phyloP scores from a whole-genome alignment of 2,113 vertebrate species.

The Hiodon alosoides region DNA sequence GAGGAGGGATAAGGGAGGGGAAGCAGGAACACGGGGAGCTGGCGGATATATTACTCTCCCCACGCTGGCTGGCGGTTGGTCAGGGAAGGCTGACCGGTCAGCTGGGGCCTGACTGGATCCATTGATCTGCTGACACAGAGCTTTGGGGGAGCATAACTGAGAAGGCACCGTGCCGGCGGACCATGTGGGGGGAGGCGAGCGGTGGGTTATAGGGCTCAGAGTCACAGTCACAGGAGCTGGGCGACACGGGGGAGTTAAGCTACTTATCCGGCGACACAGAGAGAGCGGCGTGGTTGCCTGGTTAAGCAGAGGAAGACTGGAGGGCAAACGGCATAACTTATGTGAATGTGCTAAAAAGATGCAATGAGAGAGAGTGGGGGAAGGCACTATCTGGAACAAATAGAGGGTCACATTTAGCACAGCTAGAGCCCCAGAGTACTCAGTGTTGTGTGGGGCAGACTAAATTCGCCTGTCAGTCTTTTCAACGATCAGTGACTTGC shows the following conservation, averaged over 20 bases:
- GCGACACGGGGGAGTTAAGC: neutral
- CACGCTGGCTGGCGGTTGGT: too few relatives aligned
- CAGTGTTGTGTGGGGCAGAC: neutral
- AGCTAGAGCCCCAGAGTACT: neutral
- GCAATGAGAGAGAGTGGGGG: neutral
- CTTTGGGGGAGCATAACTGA: neutral
- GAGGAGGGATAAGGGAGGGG: too few relatives aligned
- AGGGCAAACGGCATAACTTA: neutral
- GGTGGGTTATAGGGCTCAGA: neutral
- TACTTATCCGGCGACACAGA: neutral
- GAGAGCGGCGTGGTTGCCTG: neutral
- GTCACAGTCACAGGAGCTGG: too few relatives aligned
- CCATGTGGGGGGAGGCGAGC: neutral
- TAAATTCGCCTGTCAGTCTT: too few relatives aligned
- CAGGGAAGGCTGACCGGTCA: too few relatives aligned
- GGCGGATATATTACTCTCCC: neutral
- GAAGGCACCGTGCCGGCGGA: neutral
- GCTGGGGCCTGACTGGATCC: slow-evolving; percentile 38
- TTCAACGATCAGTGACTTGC: slow-evolving; percentile 33
- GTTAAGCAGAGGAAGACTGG: neutral
- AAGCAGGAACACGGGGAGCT: neutral
- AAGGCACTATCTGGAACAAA: too few relatives aligned
- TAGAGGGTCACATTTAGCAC: too few relatives aligned
- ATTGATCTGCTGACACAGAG: slow-evolving; percentile 47
- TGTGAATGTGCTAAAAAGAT: neutral